A percentile compares a stretch with the other conserved stretches of the same genome.
These are phyloP conservation scores for Pocillopora damicornis DNA, from an alignment of 64 coral and sea anemone species.

Conservation along the genomic window DNA sequence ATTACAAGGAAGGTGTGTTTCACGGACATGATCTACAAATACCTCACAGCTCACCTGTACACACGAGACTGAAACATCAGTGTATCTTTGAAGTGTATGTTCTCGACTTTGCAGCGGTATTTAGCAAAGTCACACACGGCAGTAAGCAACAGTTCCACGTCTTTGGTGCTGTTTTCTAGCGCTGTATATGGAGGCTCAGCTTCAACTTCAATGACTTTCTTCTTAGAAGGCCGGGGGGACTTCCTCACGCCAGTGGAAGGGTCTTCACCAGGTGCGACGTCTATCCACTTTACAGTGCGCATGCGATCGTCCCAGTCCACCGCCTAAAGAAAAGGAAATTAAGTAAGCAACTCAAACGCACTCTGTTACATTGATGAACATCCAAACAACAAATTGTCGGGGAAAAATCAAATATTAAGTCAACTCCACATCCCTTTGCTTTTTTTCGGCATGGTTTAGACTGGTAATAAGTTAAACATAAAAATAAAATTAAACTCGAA, in stretches of 20 bases:
- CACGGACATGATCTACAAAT: background rate
- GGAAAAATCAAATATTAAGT: too few relatives aligned
- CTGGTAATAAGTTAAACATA: too few relatives aligned
- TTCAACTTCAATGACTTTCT: slow-evolving; percentile 87
- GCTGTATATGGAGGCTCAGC: slow-evolving; percentile 77
- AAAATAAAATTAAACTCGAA: too few relatives aligned
- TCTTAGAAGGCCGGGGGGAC: slow-evolving; percentile 68
- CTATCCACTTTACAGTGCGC: slow-evolving; percentile 90
- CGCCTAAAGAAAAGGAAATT: background rate
- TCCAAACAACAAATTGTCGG: too few relatives aligned
- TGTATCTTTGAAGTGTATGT: slow-evolving; percentile 92
- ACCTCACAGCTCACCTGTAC: slow-evolving; percentile 63
- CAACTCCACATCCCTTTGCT: too few relatives aligned
- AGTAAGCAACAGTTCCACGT: slow-evolving; percentile 69
- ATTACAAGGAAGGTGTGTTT: background rate
- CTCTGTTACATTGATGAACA: too few relatives aligned
- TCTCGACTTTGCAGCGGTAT: slow-evolving; percentile 63
- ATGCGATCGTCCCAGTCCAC: slow-evolving; percentile 99
- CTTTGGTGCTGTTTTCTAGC: slow-evolving; percentile 65
- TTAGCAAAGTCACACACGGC: slow-evolving; percentile 88
- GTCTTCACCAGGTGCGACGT: slow-evolving; percentile 57
- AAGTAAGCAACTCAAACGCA: too few relatives aligned
- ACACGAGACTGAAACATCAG: slow-evolving; percentile 97
- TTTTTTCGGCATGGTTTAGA: too few relatives aligned
- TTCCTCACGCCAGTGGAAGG: slow-evolving; percentile 32